These are phyloP conservation scores for Elephas maximus DNA, from an alignment of 2,113 vertebrate genomes.

Conservation along the genomic window DNA sequence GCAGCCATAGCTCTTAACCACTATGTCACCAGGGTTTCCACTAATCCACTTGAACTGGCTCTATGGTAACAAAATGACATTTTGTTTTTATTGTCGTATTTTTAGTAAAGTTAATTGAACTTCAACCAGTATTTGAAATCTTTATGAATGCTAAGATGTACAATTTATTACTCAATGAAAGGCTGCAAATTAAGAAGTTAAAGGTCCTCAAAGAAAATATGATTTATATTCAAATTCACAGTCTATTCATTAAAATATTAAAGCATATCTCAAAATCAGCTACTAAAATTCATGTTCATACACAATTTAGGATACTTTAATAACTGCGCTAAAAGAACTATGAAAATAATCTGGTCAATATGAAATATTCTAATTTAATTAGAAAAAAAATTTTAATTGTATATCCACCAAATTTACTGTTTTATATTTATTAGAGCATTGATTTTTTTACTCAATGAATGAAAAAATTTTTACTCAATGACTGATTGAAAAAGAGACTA, in stretches of 20 bases:
- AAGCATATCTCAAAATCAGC: slow-evolving; percentile 6
- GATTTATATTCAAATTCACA: neutral
- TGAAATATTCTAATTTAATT: neutral
- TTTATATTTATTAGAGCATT: neutral
- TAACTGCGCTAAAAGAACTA: neutral
- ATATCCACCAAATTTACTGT: neutral
- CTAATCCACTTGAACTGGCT: neutral
- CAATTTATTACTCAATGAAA: neutral
- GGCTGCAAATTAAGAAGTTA: neutral
- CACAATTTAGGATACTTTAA: neutral
- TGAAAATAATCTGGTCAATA: neutral
- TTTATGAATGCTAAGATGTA: neutral
- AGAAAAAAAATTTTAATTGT: neutral
- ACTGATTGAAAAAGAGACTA: neutral
- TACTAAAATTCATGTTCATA: neutral
- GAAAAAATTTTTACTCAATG: neutral
- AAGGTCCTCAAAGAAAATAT: neutral
- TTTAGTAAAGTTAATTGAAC: neutral
- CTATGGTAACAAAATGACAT: neutral
- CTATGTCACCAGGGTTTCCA: too few relatives aligned
- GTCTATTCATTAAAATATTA: neutral
- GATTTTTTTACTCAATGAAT: neutral
- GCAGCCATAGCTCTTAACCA: too few relatives aligned
- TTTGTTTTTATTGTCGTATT: neutral
- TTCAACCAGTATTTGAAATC: neutral